These are phyloP conservation scores for Scaptomyza polygonia DNA, from an alignment of 2,888 invertebrate genomes.

Conservation along the genomic window DNA sequence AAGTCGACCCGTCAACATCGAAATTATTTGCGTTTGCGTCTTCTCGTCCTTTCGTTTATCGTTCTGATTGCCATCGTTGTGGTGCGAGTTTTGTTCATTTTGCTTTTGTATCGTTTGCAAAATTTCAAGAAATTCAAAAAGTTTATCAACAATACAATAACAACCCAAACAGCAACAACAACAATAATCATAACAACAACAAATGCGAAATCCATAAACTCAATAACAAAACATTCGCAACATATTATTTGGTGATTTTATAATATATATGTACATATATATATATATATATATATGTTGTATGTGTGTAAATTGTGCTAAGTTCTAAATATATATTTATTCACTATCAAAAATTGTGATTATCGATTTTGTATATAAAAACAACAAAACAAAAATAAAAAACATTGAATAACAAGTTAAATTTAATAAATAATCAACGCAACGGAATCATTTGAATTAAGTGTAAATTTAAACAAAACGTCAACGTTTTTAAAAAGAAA, in stretches of 20 bases:
- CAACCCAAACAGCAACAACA: conserved; percentile 18
- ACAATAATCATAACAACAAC: conserved; percentile 28
- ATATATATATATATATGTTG: conserved; percentile 21
- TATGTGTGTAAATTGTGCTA: conserved; percentile 38
- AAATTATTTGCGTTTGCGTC: conserved; percentile 84
- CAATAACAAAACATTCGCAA: conserved; percentile 56
- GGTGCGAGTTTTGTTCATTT: conserved; percentile 76
- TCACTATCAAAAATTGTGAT: conserved; percentile 60
- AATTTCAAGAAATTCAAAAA: conserved; percentile 73
- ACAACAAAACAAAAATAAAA: too few species aligned
- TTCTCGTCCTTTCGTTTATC: conserved; percentile 80
- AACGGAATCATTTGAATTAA: conserved; percentile 55
- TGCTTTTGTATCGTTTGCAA: conserved; percentile 81
- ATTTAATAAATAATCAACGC: conserved; percentile 12
- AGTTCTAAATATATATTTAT: conserved; percentile 41
- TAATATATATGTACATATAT: conserved; percentile 16
- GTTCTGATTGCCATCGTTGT: conserved; percentile 74
- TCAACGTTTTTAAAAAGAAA: conserved; percentile 74
- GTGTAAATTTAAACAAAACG: conserved; percentile 74
- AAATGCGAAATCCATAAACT: conserved; percentile 37
- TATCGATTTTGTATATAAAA: conserved; percentile 62
- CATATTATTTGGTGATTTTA: conserved; percentile 54
- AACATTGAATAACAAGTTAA: conserved; percentile 22
- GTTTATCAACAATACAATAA: conserved; percentile 42
- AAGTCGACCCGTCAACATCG: conserved; percentile 84